phyloP scores from a whole-genome alignment of 1,140 invertebrate species.

The Bombus haemorrhoidalis region DNA sequence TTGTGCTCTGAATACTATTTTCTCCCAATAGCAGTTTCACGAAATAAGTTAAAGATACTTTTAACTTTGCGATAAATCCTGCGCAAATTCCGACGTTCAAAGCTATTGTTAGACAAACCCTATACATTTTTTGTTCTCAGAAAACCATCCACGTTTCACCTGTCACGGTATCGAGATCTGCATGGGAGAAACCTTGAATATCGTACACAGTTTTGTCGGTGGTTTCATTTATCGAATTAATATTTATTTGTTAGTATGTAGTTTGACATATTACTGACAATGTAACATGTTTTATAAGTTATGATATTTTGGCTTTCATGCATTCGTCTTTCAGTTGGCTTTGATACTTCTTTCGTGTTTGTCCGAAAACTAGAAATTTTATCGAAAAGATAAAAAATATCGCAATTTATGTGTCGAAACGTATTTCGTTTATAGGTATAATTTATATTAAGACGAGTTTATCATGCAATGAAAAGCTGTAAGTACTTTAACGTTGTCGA shows the following conservation, averaged over 20 bases:
- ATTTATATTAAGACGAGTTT: background rate
- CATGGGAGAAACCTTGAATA: slow-evolving; percentile 14
- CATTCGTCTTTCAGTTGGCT: background rate
- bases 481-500: slow-evolving; percentile 19
- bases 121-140: slow-evolving; percentile 25
- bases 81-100: background rate
- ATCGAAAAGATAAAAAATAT: too few relatives aligned
- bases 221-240: slow-evolving; percentile 24
- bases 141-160: background rate
- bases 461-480: background rate
- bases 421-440: background rate
- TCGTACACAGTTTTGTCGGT: slow-evolving; percentile 11
- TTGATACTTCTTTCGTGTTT: background rate
- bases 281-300: background rate
- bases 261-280: background rate
- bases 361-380: background rate
- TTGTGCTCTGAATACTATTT: background rate
- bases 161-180: slow-evolving; percentile 5
- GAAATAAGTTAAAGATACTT: background rate
- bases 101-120: background rate
- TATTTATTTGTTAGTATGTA: slow-evolving; percentile 13
- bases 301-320: background rate
- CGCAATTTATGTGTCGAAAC: background rate
- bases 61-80: background rate
- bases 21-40: background rate